Base-by-base conservation (phyloP, 2,888 invertebrate species). In the Drosophila nr. fundita region DNA sequence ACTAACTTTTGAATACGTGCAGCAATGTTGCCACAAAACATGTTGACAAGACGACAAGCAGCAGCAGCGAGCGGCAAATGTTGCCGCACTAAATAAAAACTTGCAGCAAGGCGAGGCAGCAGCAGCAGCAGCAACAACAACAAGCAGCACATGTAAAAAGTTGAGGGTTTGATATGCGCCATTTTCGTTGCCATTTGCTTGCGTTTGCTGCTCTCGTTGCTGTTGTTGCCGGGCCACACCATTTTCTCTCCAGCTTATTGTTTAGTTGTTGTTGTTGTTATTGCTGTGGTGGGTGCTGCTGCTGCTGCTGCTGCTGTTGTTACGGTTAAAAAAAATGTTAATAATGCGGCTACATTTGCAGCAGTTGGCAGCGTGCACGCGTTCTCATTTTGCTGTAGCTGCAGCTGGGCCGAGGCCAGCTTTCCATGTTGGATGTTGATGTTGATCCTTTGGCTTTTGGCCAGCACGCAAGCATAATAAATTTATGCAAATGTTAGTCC, bases 161-260 rank as follows among this genome's bases (percentile, higher is more conserved):
- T 70, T 61, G 67, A 78, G 82, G 80, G 73, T 91, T 76, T 86
- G 89, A 90, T 83, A 78, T 84, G 76, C 91, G 90, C 91, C 90
- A 91, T 90, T 91, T 91, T 91, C 76, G 80, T 89, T 89, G 87
- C 80, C 90, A 90, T 90, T 90, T 89, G 80, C 80, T 81, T 64
- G 76, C 61, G 66, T 78, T 78, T 70, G 82, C 60, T 71, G 83
- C 53, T 67, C 57, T 68, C 42, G 54, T n/a, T 54, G 65, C 27
- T 59, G 75, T 24, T 65, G 63, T 62, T 64, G 78, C 62, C 52
- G 32, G 21, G 76, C 81, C 76, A 65, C 82, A 81, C 76, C 76
- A 75, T 74, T 80, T 78, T 77, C 78, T 80, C 21, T 75, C 69
- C 74, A 63, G 24, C 15, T 15, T 45, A 45, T 45, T 45, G 45